Conservation (phyloP, 2,888 invertebrate genomes). For the Endotricha flammealis region DNA sequence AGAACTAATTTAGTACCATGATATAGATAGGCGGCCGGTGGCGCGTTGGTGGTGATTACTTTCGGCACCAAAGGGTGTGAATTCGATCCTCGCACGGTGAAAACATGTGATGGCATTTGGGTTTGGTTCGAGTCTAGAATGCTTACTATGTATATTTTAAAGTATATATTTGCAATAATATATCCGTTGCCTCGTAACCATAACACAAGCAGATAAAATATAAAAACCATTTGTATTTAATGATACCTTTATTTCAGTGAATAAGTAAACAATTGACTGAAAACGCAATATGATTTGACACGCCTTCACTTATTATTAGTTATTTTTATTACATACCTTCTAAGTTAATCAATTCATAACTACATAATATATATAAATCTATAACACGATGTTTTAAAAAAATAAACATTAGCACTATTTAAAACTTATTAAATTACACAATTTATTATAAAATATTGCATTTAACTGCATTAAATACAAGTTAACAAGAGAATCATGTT, state of each 20-base stretch:
- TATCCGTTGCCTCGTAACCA: background rate
- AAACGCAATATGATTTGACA: slow-evolving; percentile 76
- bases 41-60: too few relatives aligned
- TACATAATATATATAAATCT: slow-evolving; percentile 73
- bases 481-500: slow-evolving; percentile 68
- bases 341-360: slow-evolving; percentile 74
- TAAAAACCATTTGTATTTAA: slow-evolving; percentile 24
- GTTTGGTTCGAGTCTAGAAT: too few relatives aligned
- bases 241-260: slow-evolving; percentile 73
- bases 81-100: too few relatives aligned
- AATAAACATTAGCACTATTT: slow-evolving; percentile 78
- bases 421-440: slow-evolving; percentile 75
- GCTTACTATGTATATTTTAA: too few relatives aligned
- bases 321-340: slow-evolving; percentile 36
- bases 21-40: too few relatives aligned
- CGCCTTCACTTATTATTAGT: slow-evolving; percentile 67
- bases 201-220: too few relatives aligned
- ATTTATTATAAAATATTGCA: slow-evolving; percentile 77
- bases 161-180: too few relatives aligned
- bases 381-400: slow-evolving; percentile 75
- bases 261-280: slow-evolving; percentile 76
- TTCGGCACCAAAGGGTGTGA: too few relatives aligned
- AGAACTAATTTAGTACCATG: too few relatives aligned
- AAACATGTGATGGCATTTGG: too few relatives aligned
- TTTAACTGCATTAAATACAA: slow-evolving; percentile 77